A percentile compares a stretch with the other conserved stretches of the same genome.
phyloP scores from a whole-genome alignment of 2,888 invertebrate species.

The Leptopilina syphax region DNA sequence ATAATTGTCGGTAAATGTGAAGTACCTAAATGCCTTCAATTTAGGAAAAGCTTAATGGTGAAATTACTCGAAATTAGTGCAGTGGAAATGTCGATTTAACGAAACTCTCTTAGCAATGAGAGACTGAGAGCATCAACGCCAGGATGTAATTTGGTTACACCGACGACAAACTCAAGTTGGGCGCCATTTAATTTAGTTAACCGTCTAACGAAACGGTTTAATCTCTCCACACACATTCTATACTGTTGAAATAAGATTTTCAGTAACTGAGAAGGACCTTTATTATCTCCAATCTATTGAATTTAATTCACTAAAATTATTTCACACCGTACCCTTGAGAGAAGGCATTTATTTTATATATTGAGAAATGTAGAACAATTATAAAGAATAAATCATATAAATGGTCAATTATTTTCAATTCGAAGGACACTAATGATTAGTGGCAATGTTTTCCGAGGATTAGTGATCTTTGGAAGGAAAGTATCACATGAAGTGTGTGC shows the following conservation, averaged over 20 bases:
- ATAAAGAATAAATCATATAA: too few species aligned
- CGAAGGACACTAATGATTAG: neutral
- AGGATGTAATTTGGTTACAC: conserved; percentile 40
- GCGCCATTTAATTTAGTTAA: conserved; percentile 37
- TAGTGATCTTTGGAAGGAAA: conserved; percentile 1
- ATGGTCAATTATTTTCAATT: neutral
- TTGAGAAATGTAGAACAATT: too few species aligned
- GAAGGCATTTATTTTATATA: too few species aligned
- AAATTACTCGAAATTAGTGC: conserved; percentile 26
- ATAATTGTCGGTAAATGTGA: neutral
- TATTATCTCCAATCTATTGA: neutral
- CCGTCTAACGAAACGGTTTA: conserved; percentile 35
- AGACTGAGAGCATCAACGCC: conserved; percentile 27
- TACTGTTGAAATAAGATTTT: neutral
- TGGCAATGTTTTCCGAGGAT: conserved; percentile 3
- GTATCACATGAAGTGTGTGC: conserved; percentile 3
- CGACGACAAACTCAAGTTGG: conserved; percentile 29
- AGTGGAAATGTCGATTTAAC: conserved; percentile 32
- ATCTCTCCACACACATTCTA: conserved; percentile 8
- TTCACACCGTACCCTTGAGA: too few species aligned
- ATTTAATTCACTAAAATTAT: too few species aligned
- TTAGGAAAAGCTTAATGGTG: conserved; percentile 2
- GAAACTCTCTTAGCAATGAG: conserved; percentile 35
- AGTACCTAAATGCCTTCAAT: conserved; percentile 11
- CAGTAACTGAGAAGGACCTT: neutral